These are phyloP conservation scores for Acanthurus leucopareius DNA, from an alignment of 2,797 vertebrate species.

Conservation along the genomic window DNA sequence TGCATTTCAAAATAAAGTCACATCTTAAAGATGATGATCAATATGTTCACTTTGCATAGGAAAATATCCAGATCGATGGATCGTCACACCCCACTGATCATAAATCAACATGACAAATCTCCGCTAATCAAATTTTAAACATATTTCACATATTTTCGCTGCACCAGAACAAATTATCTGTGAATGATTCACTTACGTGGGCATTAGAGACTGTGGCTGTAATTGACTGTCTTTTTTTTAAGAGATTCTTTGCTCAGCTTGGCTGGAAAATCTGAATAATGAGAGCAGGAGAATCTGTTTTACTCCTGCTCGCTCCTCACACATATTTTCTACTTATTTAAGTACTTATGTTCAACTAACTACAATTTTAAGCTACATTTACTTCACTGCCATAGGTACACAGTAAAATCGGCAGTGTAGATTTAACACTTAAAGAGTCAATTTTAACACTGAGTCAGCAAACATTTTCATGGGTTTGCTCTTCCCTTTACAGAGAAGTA, in stretches of 20 bases:
- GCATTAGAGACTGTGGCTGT: slow-evolving; percentile 53
- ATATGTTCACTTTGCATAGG: too few relatives aligned
- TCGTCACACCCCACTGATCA: neutral
- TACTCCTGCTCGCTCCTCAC: neutral
- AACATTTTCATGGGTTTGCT: too few relatives aligned
- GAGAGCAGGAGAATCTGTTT: slow-evolving; percentile 13
- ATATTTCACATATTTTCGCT: slow-evolving; percentile 13
- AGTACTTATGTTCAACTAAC: neutral
- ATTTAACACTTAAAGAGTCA: too few relatives aligned
- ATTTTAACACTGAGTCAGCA: too few relatives aligned
- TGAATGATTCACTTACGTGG: slow-evolving; percentile 61
- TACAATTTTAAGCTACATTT: neutral
- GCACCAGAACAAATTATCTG: slow-evolving; percentile 48
- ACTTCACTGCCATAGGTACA: too few relatives aligned
- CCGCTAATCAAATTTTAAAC: slow-evolving; percentile 11
- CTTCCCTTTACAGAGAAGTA: too few relatives aligned
- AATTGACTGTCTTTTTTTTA: slow-evolving; percentile 47
- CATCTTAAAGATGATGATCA: too few relatives aligned
- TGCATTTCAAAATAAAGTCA: too few relatives aligned
- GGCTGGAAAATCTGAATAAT: slow-evolving; percentile 12
- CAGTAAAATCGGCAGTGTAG: too few relatives aligned
- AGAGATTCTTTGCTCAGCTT: slow-evolving; percentile 26
- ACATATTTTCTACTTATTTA: slow-evolving; percentile 10
- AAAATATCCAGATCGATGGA: too few relatives aligned
- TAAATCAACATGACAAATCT: slow-evolving; percentile 20